Percentiles rank a stretch among this genome's conserved stretches.
phyloP scores from a whole-genome alignment of 2,113 vertebrate species.

The Rynchops niger region DNA sequence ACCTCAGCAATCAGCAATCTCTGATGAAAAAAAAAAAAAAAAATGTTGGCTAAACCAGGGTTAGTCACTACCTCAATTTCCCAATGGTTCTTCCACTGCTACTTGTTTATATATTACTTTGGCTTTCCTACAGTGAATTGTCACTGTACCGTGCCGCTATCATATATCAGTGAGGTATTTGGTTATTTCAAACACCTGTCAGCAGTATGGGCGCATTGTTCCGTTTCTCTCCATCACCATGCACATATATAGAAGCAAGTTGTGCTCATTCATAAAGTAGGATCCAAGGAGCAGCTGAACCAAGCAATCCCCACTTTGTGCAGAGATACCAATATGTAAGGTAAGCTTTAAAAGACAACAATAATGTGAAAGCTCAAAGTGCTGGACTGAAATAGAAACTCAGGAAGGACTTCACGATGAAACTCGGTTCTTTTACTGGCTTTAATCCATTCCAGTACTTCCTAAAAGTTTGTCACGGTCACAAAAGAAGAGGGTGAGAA shows the following conservation, averaged over 20 bases:
- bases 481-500: background rate
- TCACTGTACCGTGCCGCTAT: background rate
- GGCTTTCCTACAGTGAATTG: background rate
- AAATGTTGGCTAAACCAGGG: background rate
- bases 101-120: background rate
- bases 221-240: background rate
- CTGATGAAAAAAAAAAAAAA: background rate
- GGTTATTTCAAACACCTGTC: background rate
- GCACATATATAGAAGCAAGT: accelerated
- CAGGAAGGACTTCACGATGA: background rate
- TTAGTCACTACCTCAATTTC: background rate
- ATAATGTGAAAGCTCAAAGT: background rate
- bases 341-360: background rate
- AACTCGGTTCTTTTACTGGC: background rate
- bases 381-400: background rate
- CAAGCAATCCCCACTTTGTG: background rate
- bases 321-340: background rate
- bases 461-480: background rate
- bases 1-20: background rate
- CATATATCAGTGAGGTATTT: accelerated
- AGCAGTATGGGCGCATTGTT: background rate
- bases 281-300: background rate
- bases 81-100: background rate
- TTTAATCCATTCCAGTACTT: background rate
- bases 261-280: background rate